Evolutionary conservation across 2,888 invertebrate species (phyloP), one percentile per base, ranked within the genome.

Genomic region (Drosophila longiperda): DNA sequence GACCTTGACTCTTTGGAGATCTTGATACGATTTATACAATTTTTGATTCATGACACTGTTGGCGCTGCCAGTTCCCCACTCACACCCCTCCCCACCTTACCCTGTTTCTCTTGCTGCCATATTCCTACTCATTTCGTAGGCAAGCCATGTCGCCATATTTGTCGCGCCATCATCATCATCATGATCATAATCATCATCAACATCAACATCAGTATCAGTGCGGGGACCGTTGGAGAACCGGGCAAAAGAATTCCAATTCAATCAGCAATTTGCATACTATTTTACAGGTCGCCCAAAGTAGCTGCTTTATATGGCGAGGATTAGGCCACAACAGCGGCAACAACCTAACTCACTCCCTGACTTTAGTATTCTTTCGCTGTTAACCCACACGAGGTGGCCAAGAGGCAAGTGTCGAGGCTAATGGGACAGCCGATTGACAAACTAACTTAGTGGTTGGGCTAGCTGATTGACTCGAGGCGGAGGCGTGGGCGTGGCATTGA

Each of bases 221-320:
- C 50, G 70, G 66, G 45, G 29, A 26, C 67, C 53, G 57, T 66
- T 66, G 45, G 53, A 66, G 67, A 58, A 58, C 40, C 55, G 57
- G 52, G 68, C 50, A 63, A 45, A 72, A 84, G 68, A 78, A 78
- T 78, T 65, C 36, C 63, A 83, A 85, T 89, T 87, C 83, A 76
- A 77, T 85, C 78, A 82, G 67, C 80, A 87, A 87, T 87, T 87
- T 89, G 89, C 86, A 87, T 87, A 89, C 71, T 73, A 81, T 89
- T 80, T 72, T 73, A 70, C 80, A 61, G 72, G 68, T 71, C 63
- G 75, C 55, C 67, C 66, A 66, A 75, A 74, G 83, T 79, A 72
- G 82, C 78, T 76, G 78, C 73, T 76, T 76, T 70, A 87, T 82
- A 84, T 60, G 84, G 84, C 55, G 42, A 67, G 71, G 81, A 87